These are phyloP conservation scores for Chaetura pelagica DNA, from an alignment of 2,113 vertebrate genomes.

Conservation along the genomic window DNA sequence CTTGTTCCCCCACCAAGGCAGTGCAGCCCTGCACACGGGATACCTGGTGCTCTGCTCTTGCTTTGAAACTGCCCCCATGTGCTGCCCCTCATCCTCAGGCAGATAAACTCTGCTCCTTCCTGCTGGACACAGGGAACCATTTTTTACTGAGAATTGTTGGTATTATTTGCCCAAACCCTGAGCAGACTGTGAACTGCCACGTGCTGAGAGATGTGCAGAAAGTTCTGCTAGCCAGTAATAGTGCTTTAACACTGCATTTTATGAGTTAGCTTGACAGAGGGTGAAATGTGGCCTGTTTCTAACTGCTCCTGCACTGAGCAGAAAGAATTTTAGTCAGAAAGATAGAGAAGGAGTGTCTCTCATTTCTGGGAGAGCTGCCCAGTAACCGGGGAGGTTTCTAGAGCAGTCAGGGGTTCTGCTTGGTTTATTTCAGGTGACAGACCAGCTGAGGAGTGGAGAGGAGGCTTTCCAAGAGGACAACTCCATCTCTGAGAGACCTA, in stretches of 20 bases:
- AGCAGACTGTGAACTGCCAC: not conserved
- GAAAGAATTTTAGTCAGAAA: not conserved
- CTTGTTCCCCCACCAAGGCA: not conserved
- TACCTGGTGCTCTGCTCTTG: not conserved
- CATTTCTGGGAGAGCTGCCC: not conserved
- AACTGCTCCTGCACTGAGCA: not conserved
- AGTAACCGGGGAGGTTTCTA: not conserved
- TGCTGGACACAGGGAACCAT: not conserved
- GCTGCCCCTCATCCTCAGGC: not conserved
- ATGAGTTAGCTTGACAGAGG: not conserved
- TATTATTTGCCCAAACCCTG: not conserved
- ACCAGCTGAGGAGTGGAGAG: conserved; percentile 74
- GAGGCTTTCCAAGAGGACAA: conserved; percentile 75
- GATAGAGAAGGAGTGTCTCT: not conserved
- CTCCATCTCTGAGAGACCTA: conserved; percentile 82
- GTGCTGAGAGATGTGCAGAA: not conserved
- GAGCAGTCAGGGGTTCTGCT: not conserved
- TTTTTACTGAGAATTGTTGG: not conserved
- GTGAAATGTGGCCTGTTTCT: not conserved
- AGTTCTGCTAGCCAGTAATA: not conserved
- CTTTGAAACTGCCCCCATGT: not conserved
- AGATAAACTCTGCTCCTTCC: not conserved
- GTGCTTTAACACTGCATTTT: not conserved
- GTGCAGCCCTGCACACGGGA: not conserved
- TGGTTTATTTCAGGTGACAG: conserved; percentile 71